These are phyloP conservation scores for Sandelia bainsii DNA, from an alignment of 2,797 vertebrate species.

Conservation along the genomic window DNA sequence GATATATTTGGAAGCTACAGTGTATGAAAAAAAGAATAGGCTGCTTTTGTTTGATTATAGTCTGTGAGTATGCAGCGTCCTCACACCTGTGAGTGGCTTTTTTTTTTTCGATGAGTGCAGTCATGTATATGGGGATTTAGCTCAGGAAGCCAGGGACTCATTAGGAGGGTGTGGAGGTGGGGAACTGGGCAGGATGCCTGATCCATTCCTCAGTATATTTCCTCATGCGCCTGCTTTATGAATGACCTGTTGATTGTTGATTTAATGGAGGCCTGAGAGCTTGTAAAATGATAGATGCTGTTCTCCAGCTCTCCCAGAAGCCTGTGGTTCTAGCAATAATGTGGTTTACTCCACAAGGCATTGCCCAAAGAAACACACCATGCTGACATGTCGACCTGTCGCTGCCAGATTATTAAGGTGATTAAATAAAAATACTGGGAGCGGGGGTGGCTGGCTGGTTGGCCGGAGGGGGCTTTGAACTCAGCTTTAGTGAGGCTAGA, in stretches of 20 bases:
- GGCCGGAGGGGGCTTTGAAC: slow-evolving; percentile 50
- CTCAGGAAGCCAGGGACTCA: slow-evolving; percentile 49
- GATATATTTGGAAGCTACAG: too few relatives aligned
- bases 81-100: slow-evolving; percentile 42
- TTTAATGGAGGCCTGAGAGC: slow-evolving; percentile 77
- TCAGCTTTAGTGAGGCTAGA: not conserved
- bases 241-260: slow-evolving; percentile 80
- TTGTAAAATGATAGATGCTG: slow-evolving; percentile 70
- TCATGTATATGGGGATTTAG: slow-evolving; percentile 54
- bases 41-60: not conserved
- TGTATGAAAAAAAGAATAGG: not conserved
- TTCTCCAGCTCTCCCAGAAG: slow-evolving; percentile 63
- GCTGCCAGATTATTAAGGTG: slow-evolving; percentile 79
- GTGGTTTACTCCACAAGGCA: slow-evolving; percentile 65
- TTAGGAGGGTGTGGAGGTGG: slow-evolving; percentile 44
- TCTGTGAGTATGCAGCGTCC: slow-evolving; percentile 21
- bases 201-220: slow-evolving; percentile 62
- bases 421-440: slow-evolving; percentile 80
- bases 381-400: slow-evolving; percentile 72
- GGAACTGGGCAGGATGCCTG: slow-evolving; percentile 48
- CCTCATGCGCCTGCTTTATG: slow-evolving; percentile 68
- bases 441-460: slow-evolving; percentile 44
- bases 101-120: slow-evolving; percentile 46
- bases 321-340: slow-evolving; percentile 60
- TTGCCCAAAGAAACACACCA: slow-evolving; percentile 66